Percentiles rank a stretch among this genome's conserved stretches.
phyloP scores from a whole-genome alignment of 2,888 invertebrate species.

The Drosophila percnosoma region DNA sequence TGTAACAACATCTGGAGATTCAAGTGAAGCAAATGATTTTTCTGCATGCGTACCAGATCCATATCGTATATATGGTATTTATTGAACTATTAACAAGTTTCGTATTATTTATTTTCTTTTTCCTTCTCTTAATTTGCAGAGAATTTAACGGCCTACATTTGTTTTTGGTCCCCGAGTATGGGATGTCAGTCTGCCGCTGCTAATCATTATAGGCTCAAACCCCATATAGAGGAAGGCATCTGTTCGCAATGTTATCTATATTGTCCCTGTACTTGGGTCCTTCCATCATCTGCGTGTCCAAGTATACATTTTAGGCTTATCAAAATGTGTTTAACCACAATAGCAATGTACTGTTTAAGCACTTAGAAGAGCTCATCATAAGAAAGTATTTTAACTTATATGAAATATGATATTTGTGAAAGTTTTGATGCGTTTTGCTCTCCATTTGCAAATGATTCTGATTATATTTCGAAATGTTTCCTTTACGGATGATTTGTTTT shows the following conservation, averaged over 20 bases:
- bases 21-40: background rate
- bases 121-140: background rate
- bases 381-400: background rate
- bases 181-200: constrained; percentile 1
- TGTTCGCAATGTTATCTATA: constrained; percentile 6
- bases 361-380: background rate
- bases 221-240: background rate
- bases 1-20: no score
- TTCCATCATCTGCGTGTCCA: background rate
- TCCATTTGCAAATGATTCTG: background rate
- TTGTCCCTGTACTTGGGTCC: constrained; percentile 19
- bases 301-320: background rate
- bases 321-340: background rate
- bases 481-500: background rate
- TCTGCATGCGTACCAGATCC: constrained; percentile 1
- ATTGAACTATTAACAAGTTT: background rate
- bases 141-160: constrained; percentile 5
- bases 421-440: background rate
- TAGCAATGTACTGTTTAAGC: background rate
- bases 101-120: rapidly evolving
- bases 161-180: constrained; percentile 13
- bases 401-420: background rate
- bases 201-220: background rate
- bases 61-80: constrained; percentile 14
- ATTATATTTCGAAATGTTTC: background rate